Base-by-base conservation (phyloP, 2,797 vertebrate genomes). In the Onychomys leucogaster region DNA sequence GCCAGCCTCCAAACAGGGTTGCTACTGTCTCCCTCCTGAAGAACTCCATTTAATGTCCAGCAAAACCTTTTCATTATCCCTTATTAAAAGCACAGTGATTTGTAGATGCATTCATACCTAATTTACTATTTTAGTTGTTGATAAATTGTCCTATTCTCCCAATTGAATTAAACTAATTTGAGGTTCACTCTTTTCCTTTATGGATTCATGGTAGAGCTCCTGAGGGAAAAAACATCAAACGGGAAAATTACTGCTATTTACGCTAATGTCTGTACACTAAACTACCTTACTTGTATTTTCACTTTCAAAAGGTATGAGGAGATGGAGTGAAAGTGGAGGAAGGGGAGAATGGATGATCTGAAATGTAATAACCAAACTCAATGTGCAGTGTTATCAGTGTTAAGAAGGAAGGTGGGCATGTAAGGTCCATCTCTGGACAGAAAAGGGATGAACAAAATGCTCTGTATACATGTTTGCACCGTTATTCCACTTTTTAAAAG, bases 71-170 rank as follows among this genome's bases (percentile, higher is more conserved):
- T 34, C 65, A n/a, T 94, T 87, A 85, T 77, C 49, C 21, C 73
- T 91, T 93, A 41, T 61, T 94, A 67, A 94, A 90, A 41, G 2
- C 67, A 49, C 49, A 19, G 29, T 88, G 84, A 94, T 82, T 88
- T 95, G 46, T 89, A 94, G 91, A 95, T 77, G 93, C 91, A 95
- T 19, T 71, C 95, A 93, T 25, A 92, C 77, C 34, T 88, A 69
- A 71, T 95, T 89, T 94, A 83, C 91, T 96, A 69, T 91, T 95
- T 96, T 93, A 84, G 78, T 59, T 89, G 59, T 46, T 86, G 37
- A 57, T 87, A 96, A 78, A 9, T 63, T 78, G 16, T 83, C 65
- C 32, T 90, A 9, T 87, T 34, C 41, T 96, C 27, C 32, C 89
- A 92, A 94, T 76, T 21, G 41, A 91, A 94, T 83, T 25, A 67